Base-by-base conservation (phyloP, 1,140 invertebrate species). In the Lepidurus packardi region DNA sequence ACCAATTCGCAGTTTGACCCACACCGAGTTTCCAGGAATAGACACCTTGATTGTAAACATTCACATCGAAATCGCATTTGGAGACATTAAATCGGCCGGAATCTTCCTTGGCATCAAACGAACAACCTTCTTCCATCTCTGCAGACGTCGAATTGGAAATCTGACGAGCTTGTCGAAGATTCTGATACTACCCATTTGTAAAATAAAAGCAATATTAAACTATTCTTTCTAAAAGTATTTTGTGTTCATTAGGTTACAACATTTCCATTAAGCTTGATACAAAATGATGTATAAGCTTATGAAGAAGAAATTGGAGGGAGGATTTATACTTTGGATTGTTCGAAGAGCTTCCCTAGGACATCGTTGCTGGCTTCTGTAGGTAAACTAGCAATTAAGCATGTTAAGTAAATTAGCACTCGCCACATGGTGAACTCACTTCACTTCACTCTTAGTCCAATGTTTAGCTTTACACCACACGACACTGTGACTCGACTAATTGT, bases 11-110 rank as follows among this genome's bases (percentile, higher is more conserved):
- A 11, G 53, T 65, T 16, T 65, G 53, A 65, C 53, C 53, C 9
- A 65, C 53, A 11, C 53, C 53, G 53, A 65, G 53, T 65, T 65
- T 65, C 53, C 53, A 65, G 53, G 8, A 65, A 65, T 65, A 65
- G 53, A 65, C 53, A 21, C 53, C 53, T 65, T 65, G 53, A 65
- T 65, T 65, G 53, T 65, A 16, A 7, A 65, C 53, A 16, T 65
- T 65, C 53, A 65, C 53, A n/a, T 65, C 53, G 21, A 65, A 65
- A 16, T 21, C 53, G 8, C 53, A 65, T 21, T 21, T 9, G 16
- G 53, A 65, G 7, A 65, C 53, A n/a, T 65, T 65, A 3, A 65
- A 65, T 21, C n/a, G 53, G 53, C 53, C 53, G 4, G 53, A 65
- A 11, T 65, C 53, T n/a, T 21, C 21, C 0, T 0, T 65, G 6